A percentile compares a stretch with the other conserved stretches of the same genome.
phyloP scores from a whole-genome alignment of 2,888 invertebrate genomes.

The Serripes groenlandicus region DNA sequence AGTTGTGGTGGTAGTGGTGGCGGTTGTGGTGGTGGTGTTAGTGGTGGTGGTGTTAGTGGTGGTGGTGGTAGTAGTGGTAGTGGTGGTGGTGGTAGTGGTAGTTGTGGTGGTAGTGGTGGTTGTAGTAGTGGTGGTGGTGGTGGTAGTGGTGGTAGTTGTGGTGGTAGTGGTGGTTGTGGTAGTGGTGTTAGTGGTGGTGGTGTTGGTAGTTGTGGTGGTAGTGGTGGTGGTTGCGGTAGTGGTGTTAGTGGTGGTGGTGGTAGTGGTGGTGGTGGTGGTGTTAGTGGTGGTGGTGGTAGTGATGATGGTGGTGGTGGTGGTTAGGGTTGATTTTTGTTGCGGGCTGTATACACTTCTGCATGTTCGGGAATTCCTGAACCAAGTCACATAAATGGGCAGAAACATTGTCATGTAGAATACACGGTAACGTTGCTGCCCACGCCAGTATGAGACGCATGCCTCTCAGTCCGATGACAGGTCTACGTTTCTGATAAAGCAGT shows the following conservation, averaged over 20 bases:
- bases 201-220: neutral
- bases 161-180: neutral
- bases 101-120: neutral
- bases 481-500: no score
- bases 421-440: no score
- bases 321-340: no score
- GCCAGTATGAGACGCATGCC: no score
- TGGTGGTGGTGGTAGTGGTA: neutral
- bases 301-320: neutral
- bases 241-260: neutral
- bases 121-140: neutral
- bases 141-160: conserved; percentile 6
- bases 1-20: neutral
- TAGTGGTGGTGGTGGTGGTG: neutral
- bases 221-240: neutral
- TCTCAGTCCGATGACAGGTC: no score
- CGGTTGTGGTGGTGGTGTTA: neutral
- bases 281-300: conserved; percentile 13
- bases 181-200: neutral
- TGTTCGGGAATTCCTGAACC: no score
- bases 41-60: neutral
- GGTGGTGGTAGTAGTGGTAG: neutral
- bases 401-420: no score
- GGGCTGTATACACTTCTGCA: no score
- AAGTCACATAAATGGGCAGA: no score